These are phyloP conservation scores for Hydrotaea diabolus DNA, from an alignment of 2,888 invertebrate species.

Conservation along the genomic window DNA sequence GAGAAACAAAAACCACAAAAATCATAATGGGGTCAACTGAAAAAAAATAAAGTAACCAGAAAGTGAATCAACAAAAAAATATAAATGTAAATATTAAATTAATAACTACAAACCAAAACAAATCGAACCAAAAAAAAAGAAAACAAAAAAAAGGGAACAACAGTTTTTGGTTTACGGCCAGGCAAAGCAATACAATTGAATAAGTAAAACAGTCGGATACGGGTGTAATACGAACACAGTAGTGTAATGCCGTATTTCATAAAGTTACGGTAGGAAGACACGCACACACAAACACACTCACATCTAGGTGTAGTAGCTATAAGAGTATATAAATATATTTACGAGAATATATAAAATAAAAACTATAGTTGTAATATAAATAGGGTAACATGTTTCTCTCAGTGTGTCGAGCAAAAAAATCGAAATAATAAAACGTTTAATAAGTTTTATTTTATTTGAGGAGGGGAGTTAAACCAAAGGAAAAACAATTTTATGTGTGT, in stretches of 20 bases:
- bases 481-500: neutral
- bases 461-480: neutral
- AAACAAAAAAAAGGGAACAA: constrained; percentile 45
- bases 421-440: neutral
- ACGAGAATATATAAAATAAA: neutral
- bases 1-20: constrained; percentile 29
- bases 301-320: neutral
- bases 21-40: constrained; percentile 1
- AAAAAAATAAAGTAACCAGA: neutral
- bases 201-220: constrained; percentile 31
- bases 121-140: neutral
- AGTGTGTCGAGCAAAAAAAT: neutral
- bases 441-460: neutral
- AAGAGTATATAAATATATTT: neutral
- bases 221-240: neutral
- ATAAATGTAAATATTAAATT: constrained; percentile 31
- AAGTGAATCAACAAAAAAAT: neutral
- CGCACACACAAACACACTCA: neutral
- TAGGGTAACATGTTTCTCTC: neutral
- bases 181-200: constrained; percentile 81
- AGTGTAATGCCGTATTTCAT: neutral
- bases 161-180: constrained; percentile 75
- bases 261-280: constrained; percentile 8
- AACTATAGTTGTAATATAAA: neutral
- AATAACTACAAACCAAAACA: constrained; percentile 12